A percentile compares a stretch with the other conserved stretches of the same genome.
Conservation (phyloP, 2,888 invertebrate species). For the Ametastegia equiseti region DNA sequence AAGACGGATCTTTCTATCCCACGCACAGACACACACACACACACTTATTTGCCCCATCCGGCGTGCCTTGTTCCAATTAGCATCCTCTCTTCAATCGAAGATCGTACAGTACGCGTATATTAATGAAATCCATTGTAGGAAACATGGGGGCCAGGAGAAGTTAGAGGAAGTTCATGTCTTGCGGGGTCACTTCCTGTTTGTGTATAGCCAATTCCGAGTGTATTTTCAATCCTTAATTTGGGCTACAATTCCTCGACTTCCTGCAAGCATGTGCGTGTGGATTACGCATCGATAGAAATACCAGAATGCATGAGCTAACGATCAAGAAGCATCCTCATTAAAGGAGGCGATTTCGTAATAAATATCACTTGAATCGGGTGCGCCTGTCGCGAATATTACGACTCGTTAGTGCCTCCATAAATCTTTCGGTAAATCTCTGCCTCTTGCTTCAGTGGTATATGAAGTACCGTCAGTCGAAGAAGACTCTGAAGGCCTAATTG, state of each 20-base stretch:
- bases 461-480: neutral
- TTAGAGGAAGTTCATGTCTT: neutral
- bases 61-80: neutral
- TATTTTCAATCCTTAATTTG: neutral
- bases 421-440: conserved; percentile 16
- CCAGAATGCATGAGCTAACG: neutral
- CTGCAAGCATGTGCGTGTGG: neutral
- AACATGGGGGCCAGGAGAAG: neutral
- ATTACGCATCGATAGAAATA: neutral
- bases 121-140: neutral
- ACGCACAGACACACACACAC: neutral
- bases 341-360: conserved; percentile 60
- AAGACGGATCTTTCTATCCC: neutral
- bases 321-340: conserved; percentile 63
- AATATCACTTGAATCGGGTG: conserved; percentile 67
- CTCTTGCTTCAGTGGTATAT: too few relatives aligned
- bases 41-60: neutral
- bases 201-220: neutral
- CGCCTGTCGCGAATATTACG: conserved; percentile 57
- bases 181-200: neutral
- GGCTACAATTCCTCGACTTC: conserved; percentile 6
- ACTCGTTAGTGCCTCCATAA: conserved; percentile 60
- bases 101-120: neutral
- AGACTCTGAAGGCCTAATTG: neutral
- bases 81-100: neutral